Percentiles rank a stretch among this genome's conserved stretches.
phyloP scores from a whole-genome alignment of 2,797 vertebrate species.

The Takifugu rubripes region DNA sequence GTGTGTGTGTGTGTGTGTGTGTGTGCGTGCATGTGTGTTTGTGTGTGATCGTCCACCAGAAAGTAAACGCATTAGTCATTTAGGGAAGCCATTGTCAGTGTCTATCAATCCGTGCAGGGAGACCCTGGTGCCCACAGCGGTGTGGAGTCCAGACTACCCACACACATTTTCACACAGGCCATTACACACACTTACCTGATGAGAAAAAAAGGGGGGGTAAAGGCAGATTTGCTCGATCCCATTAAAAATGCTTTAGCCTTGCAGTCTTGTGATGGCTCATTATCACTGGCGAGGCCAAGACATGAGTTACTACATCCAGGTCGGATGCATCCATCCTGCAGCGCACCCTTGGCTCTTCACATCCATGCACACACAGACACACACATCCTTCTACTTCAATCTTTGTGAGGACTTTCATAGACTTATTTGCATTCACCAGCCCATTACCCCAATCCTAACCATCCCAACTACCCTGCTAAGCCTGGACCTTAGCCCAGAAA shows the following conservation, averaged over 20 bases:
- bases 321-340: background rate
- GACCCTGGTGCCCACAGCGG: slow-evolving; percentile 39
- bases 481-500: too few relatives aligned
- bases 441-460: too few relatives aligned
- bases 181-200: slow-evolving; percentile 39
- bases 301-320: slow-evolving; percentile 44
- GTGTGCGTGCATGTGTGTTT: slow-evolving; percentile 5
- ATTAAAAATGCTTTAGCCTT: slow-evolving; percentile 41
- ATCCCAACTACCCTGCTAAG: too few relatives aligned
- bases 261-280: slow-evolving; percentile 50
- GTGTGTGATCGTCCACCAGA: slow-evolving; percentile 10
- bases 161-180: slow-evolving; percentile 33
- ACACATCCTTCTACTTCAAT: too few relatives aligned
- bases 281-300: slow-evolving; percentile 24
- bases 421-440: too few relatives aligned
- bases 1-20: slow-evolving; percentile 1
- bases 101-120: slow-evolving; percentile 46
- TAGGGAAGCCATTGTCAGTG: slow-evolving; percentile 51
- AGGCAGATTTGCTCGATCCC: slow-evolving; percentile 29
- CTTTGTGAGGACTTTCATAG: too few relatives aligned
- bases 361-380: too few relatives aligned
- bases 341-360: too few relatives aligned
- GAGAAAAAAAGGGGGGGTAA: slow-evolving; percentile 8
- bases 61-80: slow-evolving; percentile 58
- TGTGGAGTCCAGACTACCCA: slow-evolving; percentile 19